A percentile compares a stretch with the other conserved stretches of the same genome.
phyloP scores from a whole-genome alignment of 2,888 invertebrate species.

The Athetis lepigone region DNA sequence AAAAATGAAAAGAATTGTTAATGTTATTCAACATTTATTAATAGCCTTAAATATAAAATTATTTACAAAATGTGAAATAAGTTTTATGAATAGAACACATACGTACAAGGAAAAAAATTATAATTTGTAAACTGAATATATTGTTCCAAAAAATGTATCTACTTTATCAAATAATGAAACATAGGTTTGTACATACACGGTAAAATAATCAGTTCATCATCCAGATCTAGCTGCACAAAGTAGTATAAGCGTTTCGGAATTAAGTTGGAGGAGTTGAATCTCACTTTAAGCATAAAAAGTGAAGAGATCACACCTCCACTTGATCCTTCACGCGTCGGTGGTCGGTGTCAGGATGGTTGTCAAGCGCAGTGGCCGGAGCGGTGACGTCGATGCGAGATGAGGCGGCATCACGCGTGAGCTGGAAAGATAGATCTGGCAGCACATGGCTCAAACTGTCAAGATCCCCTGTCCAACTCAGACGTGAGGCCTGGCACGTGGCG shows the following conservation, averaged over 20 bases:
- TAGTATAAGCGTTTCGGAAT: slow-evolving; percentile 81
- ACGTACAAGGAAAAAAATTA: too few species aligned
- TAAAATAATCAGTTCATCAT: slow-evolving; percentile 7
- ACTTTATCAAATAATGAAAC: not conserved
- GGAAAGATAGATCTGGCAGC: slow-evolving; percentile 91
- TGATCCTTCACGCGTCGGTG: slow-evolving; percentile 82
- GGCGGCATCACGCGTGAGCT: slow-evolving; percentile 88
- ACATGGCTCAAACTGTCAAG: slow-evolving; percentile 86
- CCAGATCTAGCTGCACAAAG: slow-evolving; percentile 6
- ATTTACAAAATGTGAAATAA: too few species aligned
- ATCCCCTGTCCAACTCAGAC: slow-evolving; percentile 91
- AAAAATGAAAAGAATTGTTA: slow-evolving; percentile 33
- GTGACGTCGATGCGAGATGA: slow-evolving; percentile 27
- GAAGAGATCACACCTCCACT: slow-evolving; percentile 92
- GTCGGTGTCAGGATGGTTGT: slow-evolving; percentile 10
- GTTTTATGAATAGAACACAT: too few species aligned
- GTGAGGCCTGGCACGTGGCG: slow-evolving; percentile 74
- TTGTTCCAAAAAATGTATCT: not conserved
- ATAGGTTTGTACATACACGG: slow-evolving; percentile 12
- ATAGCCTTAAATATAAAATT: not conserved
- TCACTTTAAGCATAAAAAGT: slow-evolving; percentile 90
- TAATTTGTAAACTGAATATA: too few species aligned
- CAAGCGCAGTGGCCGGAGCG: not conserved
- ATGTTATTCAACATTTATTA: slow-evolving; percentile 36
- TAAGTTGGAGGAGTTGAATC: slow-evolving; percentile 92